These are phyloP conservation scores for Drosophila kohkoa DNA, from an alignment of 1,140 invertebrate species.

Conservation along the genomic window DNA sequence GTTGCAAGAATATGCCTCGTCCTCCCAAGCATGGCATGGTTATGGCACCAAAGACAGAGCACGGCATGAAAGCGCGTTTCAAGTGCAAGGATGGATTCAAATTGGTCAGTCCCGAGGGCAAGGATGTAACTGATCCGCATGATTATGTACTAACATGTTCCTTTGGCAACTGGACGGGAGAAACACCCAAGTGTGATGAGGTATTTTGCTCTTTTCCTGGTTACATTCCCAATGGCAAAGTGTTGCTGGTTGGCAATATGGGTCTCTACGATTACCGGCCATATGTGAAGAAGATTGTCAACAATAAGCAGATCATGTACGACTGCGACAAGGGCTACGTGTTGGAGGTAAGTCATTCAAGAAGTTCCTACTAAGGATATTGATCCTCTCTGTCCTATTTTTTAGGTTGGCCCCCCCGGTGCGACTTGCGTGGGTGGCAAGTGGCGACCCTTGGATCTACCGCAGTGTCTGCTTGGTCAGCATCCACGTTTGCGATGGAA, in stretches of 20 bases:
- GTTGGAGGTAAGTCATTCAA: constrained; percentile 86
- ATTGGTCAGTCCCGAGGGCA: constrained; percentile 88
- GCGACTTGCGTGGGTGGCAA: constrained; percentile 86
- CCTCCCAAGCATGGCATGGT: constrained; percentile 96
- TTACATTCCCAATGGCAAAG: constrained; percentile 95
- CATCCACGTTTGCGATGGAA: constrained; percentile 93
- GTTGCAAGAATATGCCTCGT: constrained; percentile 95
- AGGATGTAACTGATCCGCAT: constrained; percentile 84
- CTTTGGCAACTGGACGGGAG: constrained; percentile 97
- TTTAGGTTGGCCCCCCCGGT: constrained; percentile 91
- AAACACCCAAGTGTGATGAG: constrained; percentile 93
- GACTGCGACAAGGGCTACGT: constrained; percentile 97
- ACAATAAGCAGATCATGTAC: constrained; percentile 98
- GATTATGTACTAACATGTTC: constrained; percentile 92
- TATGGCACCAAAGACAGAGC: constrained; percentile 97
- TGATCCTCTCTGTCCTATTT: neutral
- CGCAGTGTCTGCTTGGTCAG: constrained; percentile 90
- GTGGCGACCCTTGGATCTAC: constrained; percentile 80
- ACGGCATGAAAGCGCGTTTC: constrained; percentile 96
- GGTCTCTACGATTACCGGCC: constrained; percentile 98
- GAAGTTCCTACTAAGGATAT: neutral
- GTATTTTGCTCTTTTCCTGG: constrained; percentile 98
- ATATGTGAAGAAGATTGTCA: constrained; percentile 95
- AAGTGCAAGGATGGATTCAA: constrained; percentile 96
- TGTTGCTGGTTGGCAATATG: constrained; percentile 98